Percentiles rank a stretch among this genome's conserved stretches.
These are phyloP conservation scores for Poeciliopsis presidionis DNA, from an alignment of 2,797 vertebrate genomes.

Conservation along the genomic window DNA sequence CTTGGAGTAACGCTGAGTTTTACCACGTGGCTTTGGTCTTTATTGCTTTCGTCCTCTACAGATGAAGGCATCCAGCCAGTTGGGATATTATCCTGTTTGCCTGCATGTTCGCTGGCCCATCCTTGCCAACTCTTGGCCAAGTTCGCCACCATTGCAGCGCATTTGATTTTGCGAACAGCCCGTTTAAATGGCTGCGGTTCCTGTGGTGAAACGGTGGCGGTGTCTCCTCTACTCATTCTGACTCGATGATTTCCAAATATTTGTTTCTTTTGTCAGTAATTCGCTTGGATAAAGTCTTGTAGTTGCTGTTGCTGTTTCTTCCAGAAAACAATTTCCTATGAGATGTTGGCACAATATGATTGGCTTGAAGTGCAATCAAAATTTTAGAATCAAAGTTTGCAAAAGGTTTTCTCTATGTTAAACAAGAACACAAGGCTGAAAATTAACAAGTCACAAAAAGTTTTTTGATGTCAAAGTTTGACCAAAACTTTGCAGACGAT, in stretches of 20 bases:
- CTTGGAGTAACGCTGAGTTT: slow-evolving; percentile 64
- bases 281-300: not conserved
- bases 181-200: slow-evolving; percentile 67
- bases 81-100: slow-evolving; percentile 76
- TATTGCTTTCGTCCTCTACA: slow-evolving; percentile 51
- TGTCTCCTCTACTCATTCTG: slow-evolving; percentile 65
- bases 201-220: slow-evolving; percentile 27
- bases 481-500: not conserved
- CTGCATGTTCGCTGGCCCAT: slow-evolving; percentile 74
- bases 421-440: not conserved
- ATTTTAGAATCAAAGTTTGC: not conserved
- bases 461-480: not conserved
- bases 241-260: not conserved
- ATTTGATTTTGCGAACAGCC: slow-evolving; percentile 76
- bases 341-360: not conserved
- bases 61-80: slow-evolving; percentile 78
- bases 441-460: not conserved
- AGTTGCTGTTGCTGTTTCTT: not conserved
- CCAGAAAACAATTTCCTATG: not conserved
- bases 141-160: slow-evolving; percentile 75
- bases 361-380: not conserved
- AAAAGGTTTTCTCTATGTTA: not conserved
- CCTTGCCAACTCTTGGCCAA: slow-evolving; percentile 83
- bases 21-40: slow-evolving; percentile 39
- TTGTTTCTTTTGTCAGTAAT: not conserved